phyloP scores from a whole-genome alignment of 37 sponge, comb jelly and placozoan species.

The Beroe ovata region DNA sequence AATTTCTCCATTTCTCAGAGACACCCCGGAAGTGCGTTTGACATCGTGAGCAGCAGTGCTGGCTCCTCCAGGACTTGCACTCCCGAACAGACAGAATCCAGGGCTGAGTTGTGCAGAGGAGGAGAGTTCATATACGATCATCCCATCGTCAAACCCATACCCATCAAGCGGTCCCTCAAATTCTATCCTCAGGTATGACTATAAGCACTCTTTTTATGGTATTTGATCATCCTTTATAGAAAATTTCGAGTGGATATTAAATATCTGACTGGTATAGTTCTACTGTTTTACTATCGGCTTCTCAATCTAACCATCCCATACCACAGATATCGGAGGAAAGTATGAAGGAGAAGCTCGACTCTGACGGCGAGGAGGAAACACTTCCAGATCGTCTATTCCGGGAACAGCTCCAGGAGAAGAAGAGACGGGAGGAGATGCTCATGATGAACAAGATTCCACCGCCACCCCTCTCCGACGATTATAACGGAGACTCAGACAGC shows the following conservation, averaged over 20 bases:
- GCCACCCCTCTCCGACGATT: neutral
- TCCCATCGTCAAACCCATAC: slow-evolving; percentile 37
- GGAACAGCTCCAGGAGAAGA: slow-evolving; percentile 10
- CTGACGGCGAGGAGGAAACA: slow-evolving; percentile 52
- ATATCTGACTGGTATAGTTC: too few species aligned
- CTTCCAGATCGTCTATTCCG: slow-evolving; percentile 57
- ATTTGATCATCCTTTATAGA: too few species aligned
- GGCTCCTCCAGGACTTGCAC: slow-evolving; percentile 56
- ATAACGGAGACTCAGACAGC: neutral
- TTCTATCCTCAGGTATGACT: neutral
- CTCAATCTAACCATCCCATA: neutral
- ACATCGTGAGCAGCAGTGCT: slow-evolving; percentile 63
- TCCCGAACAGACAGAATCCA: slow-evolving; percentile 3
- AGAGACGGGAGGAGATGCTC: neutral
- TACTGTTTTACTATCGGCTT: neutral
- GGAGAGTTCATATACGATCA: slow-evolving; percentile 6
- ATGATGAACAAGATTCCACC: neutral
- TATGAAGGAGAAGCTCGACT: neutral
- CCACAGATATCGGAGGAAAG: slow-evolving; percentile 22
- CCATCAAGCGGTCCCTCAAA: neutral
- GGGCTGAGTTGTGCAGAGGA: slow-evolving; percentile 10
- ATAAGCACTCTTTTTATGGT: too few species aligned
- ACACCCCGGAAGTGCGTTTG: slow-evolving; percentile 67
- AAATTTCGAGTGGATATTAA: too few species aligned
- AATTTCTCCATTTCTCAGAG: too few species aligned